Evolutionary conservation across 2,113 vertebrate species (phyloP).

Genomic region (Anarhynchus alexandrinus): DNA sequence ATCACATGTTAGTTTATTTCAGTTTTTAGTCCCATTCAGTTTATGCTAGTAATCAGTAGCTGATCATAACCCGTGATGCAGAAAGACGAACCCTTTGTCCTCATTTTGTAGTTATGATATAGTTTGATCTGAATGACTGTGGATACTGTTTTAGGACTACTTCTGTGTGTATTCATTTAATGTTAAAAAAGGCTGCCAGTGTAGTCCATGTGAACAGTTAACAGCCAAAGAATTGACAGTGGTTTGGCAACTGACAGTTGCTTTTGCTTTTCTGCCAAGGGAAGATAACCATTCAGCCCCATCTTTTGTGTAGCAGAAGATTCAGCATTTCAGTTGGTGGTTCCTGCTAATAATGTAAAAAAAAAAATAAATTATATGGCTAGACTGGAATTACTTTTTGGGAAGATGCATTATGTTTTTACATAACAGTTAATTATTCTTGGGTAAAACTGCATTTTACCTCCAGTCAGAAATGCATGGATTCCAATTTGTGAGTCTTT

Average conservation of each 20-base stretch:
- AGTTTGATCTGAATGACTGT: background rate
- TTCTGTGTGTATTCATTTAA: background rate
- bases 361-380: background rate
- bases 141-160: background rate
- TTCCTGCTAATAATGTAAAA: background rate
- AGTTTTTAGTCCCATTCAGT: background rate
- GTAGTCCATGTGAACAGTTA: background rate
- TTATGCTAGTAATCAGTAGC: background rate
- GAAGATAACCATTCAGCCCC: background rate
- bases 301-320: background rate
- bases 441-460: constrained; percentile 4
- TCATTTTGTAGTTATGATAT: background rate
- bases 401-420: background rate
- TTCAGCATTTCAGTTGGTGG: background rate
- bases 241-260: background rate
- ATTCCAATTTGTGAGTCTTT: background rate
- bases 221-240: background rate
- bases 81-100: background rate
- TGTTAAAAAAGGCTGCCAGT: background rate
- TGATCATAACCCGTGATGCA: background rate
- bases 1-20: background rate
- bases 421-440: background rate
- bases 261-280: background rate
- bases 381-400: background rate
- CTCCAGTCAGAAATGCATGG: background rate